Conservation (phyloP, 1,140 invertebrate genomes). For the Plodia interpunctella region DNA sequence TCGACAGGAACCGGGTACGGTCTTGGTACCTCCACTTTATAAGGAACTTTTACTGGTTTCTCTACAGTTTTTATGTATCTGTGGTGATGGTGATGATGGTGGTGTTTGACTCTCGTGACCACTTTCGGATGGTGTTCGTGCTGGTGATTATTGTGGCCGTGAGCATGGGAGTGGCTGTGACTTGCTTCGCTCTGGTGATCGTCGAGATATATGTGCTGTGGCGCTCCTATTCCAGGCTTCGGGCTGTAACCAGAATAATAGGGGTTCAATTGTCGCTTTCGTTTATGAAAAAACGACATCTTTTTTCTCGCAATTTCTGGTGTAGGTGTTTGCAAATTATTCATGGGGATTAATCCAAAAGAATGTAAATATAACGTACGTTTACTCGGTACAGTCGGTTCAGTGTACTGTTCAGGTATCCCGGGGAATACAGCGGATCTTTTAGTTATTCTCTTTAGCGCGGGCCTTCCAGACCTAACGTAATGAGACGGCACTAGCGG, state of each 20-base stretch:
- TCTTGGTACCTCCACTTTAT: slow-evolving; percentile 73
- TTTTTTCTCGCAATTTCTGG: slow-evolving; percentile 40
- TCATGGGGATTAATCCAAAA: slow-evolving; percentile 54
- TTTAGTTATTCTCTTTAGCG: slow-evolving; percentile 38
- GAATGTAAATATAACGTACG: slow-evolving; percentile 45
- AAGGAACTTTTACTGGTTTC: slow-evolving; percentile 72
- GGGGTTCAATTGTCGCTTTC: slow-evolving; percentile 39
- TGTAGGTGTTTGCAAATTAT: slow-evolving; percentile 26
- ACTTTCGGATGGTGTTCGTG: slow-evolving; percentile 49
- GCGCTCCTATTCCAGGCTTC: slow-evolving; percentile 22
- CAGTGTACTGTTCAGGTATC: slow-evolving; percentile 17
- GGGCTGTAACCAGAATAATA: slow-evolving; percentile 42
- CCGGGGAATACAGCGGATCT: slow-evolving; percentile 39
- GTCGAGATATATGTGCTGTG: slow-evolving; percentile 25
- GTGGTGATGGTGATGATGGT: slow-evolving; percentile 80
- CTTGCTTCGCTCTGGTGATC: slow-evolving; percentile 45
- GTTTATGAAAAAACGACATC: slow-evolving; percentile 48
- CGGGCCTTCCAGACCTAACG: slow-evolving; percentile 29
- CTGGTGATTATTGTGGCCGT: slow-evolving; percentile 76
- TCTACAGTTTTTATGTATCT: slow-evolving; percentile 79
- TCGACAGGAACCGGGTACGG: slow-evolving; percentile 79
- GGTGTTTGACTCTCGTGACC: slow-evolving; percentile 78
- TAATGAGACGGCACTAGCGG: slow-evolving; percentile 57
- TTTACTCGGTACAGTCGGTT: slow-evolving; percentile 23
- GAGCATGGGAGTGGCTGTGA: slow-evolving; percentile 13